Percentiles rank a stretch among this genome's conserved stretches.
These are phyloP conservation scores for Arvicanthis niloticus DNA, from an alignment of 2,113 vertebrate genomes.

Conservation along the genomic window DNA sequence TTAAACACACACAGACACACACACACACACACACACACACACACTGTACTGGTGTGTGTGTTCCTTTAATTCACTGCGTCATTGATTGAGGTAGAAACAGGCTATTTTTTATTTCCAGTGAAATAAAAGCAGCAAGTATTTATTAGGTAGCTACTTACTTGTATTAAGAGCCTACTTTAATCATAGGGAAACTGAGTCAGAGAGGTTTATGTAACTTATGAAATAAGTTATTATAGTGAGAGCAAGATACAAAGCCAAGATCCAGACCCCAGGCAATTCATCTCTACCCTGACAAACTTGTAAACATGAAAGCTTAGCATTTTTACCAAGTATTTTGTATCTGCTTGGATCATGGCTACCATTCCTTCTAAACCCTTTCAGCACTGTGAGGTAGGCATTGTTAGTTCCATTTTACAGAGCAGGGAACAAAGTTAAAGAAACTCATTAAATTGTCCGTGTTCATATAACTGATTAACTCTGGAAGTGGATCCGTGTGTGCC, in stretches of 20 bases:
- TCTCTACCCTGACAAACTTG: not conserved
- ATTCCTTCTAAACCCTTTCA: conserved; percentile 21
- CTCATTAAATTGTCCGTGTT: not conserved
- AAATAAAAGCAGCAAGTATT: conserved; percentile 46
- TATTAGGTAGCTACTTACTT: not conserved
- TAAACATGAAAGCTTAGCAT: not conserved
- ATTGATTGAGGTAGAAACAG: conserved; percentile 19
- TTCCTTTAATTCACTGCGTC: not conserved
- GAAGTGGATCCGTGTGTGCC: not conserved
- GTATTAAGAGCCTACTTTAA: conserved; percentile 46
- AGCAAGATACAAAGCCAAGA: not conserved
- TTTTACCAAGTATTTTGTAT: not conserved
- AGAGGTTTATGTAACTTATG: not conserved
- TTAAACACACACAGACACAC: not conserved
- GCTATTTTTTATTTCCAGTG: conserved; percentile 21
- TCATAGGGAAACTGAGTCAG: conserved; percentile 40
- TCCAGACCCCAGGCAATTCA: not conserved
- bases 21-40: not conserved
- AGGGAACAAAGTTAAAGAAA: not conserved
- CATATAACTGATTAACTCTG: not conserved
- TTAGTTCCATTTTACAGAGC: not conserved
- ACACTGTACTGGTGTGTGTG: not conserved
- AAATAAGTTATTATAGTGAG: not conserved
- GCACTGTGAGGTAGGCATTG: not conserved
- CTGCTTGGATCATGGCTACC: not conserved